Conservation (phyloP, 2,797 vertebrate genomes). For the Bradypodion ventrale region DNA sequence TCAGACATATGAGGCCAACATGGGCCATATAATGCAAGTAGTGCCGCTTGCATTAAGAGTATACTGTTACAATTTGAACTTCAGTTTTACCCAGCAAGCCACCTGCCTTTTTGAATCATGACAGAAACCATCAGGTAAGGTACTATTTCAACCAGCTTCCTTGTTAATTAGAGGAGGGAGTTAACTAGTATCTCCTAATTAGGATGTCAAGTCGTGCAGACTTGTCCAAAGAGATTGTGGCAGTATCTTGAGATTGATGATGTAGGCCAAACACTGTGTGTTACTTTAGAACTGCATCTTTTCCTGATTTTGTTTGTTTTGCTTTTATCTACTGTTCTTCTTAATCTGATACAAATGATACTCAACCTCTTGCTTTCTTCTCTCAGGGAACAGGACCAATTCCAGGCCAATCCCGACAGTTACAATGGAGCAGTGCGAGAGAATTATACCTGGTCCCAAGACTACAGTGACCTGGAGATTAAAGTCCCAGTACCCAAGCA, state of each 20-base stretch:
- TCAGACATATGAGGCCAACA: not conserved
- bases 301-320: not conserved
- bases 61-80: not conserved
- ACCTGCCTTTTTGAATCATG: not conserved
- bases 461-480: slow-evolving; percentile 93
- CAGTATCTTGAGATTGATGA: rapidly evolving
- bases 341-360: not conserved
- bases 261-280: not conserved
- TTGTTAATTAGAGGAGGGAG: not conserved
- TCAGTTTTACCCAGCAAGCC: not conserved
- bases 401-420: slow-evolving; percentile 88
- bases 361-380: slow-evolving; percentile 20
- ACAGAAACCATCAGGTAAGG: too few species aligned
- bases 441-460: slow-evolving; percentile 95
- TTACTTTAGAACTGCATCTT: not conserved
- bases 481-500: slow-evolving; percentile 87
- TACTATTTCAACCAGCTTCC: not conserved
- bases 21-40: not conserved
- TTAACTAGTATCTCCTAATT: not conserved
- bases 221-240: not conserved
- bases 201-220: not conserved
- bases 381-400: slow-evolving; percentile 79
- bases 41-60: not conserved
- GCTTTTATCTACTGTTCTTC: not conserved
- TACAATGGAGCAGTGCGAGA: slow-evolving; percentile 94